Evolutionary conservation across 2,888 invertebrate genomes (phyloP).

Genomic region (Nomada fabriciana): DNA sequence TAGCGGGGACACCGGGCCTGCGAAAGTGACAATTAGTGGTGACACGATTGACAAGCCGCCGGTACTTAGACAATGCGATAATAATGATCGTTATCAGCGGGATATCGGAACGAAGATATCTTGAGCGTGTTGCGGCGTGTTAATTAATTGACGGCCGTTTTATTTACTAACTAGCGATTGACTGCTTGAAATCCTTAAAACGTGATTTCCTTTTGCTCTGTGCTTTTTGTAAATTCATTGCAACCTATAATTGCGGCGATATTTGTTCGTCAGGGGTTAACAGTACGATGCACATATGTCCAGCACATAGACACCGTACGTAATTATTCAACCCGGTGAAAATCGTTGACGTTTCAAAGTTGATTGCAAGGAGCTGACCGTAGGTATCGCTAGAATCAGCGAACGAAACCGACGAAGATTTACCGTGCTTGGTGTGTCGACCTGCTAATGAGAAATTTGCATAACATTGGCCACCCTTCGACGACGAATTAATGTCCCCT

Average conservation of each 20-base stretch:
- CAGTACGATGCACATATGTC: neutral
- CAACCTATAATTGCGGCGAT: neutral
- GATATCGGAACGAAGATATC: constrained; percentile 8
- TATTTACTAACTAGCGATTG: neutral
- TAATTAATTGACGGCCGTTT: constrained; percentile 26
- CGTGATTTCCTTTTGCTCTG: neutral
- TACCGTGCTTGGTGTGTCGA: constrained; percentile 34
- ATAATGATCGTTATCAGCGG: constrained; percentile 40
- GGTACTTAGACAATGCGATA: constrained; percentile 51
- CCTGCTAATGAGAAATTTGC: constrained; percentile 79
- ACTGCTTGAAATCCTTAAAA: neutral
- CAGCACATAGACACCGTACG: neutral
- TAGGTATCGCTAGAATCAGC: neutral
- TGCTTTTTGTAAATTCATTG: neutral
- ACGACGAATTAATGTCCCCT: constrained; percentile 66
- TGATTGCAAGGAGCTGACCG: constrained; percentile 38
- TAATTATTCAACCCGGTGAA: constrained; percentile 24
- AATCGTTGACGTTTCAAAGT: constrained; percentile 29
- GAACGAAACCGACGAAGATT: constrained; percentile 15
- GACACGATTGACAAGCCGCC: constrained; percentile 54
- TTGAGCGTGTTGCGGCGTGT: neutral
- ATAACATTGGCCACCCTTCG: constrained; percentile 74
- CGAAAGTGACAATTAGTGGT: constrained; percentile 58
- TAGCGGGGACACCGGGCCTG: constrained; percentile 35
- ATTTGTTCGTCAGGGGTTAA: neutral